These are phyloP conservation scores for Crambe crambe DNA, from an alignment of 37 sponge, comb jelly and placozoan genomes.

Conservation along the genomic window DNA sequence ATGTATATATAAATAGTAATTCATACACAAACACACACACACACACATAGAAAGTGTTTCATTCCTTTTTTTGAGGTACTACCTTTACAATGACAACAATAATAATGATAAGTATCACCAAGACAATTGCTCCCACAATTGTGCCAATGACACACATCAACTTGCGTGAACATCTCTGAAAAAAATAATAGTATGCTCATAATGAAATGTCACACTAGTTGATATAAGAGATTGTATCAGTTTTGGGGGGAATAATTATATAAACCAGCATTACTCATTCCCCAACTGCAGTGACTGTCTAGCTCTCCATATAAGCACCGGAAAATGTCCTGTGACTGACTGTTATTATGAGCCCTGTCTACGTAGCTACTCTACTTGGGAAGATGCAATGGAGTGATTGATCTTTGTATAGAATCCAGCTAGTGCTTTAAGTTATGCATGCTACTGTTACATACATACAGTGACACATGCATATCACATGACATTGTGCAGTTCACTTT, in stretches of 20 bases:
- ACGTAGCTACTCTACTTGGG: no score
- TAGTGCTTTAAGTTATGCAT: no score
- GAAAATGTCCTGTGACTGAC: neutral
- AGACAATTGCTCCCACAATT: slow-evolving; percentile 13
- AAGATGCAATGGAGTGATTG: no score
- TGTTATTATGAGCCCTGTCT: neutral
- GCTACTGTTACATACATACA: no score
- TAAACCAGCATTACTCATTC: no score
- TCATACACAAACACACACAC: slow-evolving; percentile 20
- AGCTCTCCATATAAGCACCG: neutral
- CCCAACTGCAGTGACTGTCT: no score
- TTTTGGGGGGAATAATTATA: no score
- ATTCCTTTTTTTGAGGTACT: neutral
- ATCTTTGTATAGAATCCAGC: no score
- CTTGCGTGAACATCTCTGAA: slow-evolving; percentile 53
- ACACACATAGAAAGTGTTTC: neutral
- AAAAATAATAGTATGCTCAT: neutral
- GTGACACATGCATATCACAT: no score
- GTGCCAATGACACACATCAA: slow-evolving; percentile 36
- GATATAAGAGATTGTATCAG: no score
- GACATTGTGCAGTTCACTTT: no score
- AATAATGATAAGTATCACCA: slow-evolving; percentile 45
- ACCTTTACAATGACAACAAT: neutral
- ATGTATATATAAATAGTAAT: neutral
- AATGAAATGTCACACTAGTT: no score